Evolutionary conservation across 1,140 invertebrate species (phyloP), one percentile per base, ranked within the genome.

Genomic region (Caenorhabditis brenneri): DNA sequence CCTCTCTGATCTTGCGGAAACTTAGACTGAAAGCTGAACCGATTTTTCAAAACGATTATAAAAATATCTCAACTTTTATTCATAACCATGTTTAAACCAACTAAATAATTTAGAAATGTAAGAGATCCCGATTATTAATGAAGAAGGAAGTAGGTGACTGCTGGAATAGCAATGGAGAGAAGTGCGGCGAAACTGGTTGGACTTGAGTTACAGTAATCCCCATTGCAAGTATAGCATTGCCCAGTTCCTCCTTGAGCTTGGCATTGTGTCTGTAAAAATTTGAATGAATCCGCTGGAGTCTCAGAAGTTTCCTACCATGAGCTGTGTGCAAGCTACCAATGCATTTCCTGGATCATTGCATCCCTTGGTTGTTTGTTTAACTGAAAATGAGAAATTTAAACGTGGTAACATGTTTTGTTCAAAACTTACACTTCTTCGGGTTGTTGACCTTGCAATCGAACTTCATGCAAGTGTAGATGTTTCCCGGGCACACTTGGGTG

Each of bases 391-490:
- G 19, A 31, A n/a, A 33, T n/a, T 65, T 58, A 19, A 6, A 60
- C 1, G 36, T 15, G 10, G 10, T 33, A 0, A 1, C 0, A 7
- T 3, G 15, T 0, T 12, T 24, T 39, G 9, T 24, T n/a, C 0
- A 22, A 12, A 42, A 74, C 36, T 74, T 12, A 74, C 65, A 74
- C 29, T 74, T 74, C 65, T 74, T 74, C 24, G 65, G 65, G 15
- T 74, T 74, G 36, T 39, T 74, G n/a, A 74, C 65, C 24, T 15
- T 39, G n/a, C 65, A 74, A 36, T 74, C 65, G 22, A 74, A 74
- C 36, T 74, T 74, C 65, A 74, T 74, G 36, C 65, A 74, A n/a
- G 65, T 74, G 22, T 74, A 74, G 36, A 74, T 74, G 22, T 74
- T 74, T 46, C 65, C 65, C 5, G 65, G 65, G 36, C 65, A 74